Conservation (phyloP, 2,888 invertebrate genomes). For the Tenthredo scrophulariae region DNA sequence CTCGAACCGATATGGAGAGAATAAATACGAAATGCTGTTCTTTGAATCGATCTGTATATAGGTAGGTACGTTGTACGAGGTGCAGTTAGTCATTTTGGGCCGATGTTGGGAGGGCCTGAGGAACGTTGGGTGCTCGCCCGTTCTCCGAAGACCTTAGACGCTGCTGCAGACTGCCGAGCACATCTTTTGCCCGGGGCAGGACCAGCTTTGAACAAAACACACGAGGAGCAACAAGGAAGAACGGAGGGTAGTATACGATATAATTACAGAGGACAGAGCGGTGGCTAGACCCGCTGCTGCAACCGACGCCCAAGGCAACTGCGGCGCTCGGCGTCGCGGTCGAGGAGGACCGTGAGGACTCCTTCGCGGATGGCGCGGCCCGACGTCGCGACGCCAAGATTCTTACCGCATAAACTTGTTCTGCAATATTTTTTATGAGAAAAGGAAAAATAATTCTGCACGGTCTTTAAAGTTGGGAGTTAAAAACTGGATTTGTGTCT, state of each 20-base stretch:
- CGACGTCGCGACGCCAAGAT: slow-evolving; percentile 27
- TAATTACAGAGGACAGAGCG: slow-evolving; percentile 74
- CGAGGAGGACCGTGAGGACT: slow-evolving; percentile 16
- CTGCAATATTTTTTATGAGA: background rate
- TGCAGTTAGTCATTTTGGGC: slow-evolving; percentile 50
- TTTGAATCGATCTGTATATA: slow-evolving; percentile 46
- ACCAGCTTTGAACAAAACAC: slow-evolving; percentile 59
- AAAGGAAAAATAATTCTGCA: background rate
- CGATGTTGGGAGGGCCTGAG: slow-evolving; percentile 46
- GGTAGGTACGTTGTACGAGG: slow-evolving; percentile 14
- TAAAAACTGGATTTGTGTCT: background rate
- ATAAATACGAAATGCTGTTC: background rate
- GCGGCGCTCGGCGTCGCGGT: slow-evolving; percentile 56
- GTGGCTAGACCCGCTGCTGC: slow-evolving; percentile 74
- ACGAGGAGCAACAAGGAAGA: slow-evolving; percentile 64
- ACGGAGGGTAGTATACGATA: slow-evolving; percentile 67
- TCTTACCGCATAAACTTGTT: background rate
- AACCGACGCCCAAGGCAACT: slow-evolving; percentile 69
- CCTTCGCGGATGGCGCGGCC: slow-evolving; percentile 36
- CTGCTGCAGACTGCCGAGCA: slow-evolving; percentile 54
- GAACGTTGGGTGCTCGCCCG: slow-evolving; percentile 43
- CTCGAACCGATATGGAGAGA: background rate
- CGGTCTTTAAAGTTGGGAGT: background rate
- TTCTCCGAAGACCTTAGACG: slow-evolving; percentile 51
- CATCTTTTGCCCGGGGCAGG: slow-evolving; percentile 68